These are phyloP conservation scores for Chamaea fasciata DNA, from an alignment of 2,113 vertebrate species.

Conservation along the genomic window DNA sequence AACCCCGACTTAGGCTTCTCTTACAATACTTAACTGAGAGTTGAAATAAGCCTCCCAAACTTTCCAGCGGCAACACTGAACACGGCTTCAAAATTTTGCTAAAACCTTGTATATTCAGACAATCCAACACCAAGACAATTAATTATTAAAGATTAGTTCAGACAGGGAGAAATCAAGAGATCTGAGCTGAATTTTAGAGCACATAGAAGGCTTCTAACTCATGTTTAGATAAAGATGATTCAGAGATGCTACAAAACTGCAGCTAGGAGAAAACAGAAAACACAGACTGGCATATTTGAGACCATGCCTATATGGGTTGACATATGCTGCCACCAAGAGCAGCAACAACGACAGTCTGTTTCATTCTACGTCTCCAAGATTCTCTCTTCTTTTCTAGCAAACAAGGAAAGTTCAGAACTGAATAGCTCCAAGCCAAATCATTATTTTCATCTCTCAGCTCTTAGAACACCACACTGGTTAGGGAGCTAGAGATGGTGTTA, in stretches of 20 bases:
- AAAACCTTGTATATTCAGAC: neutral
- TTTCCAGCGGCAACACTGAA: neutral
- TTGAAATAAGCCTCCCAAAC: neutral
- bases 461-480: neutral
- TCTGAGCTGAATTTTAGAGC: neutral
- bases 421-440: neutral
- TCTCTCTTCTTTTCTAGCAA: neutral
- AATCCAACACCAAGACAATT: neutral
- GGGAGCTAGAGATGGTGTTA: neutral
- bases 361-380: neutral
- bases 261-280: neutral
- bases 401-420: neutral
- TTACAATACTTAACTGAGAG: neutral
- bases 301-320: neutral
- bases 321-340: neutral
- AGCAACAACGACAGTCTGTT: neutral
- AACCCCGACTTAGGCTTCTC: fast-evolving
- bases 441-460: neutral
- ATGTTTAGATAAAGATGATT: neutral
- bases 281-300: neutral
- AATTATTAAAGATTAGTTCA: neutral
- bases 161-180: neutral
- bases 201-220: neutral
- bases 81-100: neutral
- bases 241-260: neutral